These are phyloP conservation scores for Diogma glabrata DNA, from an alignment of 2,888 invertebrate genomes.

Conservation along the genomic window DNA sequence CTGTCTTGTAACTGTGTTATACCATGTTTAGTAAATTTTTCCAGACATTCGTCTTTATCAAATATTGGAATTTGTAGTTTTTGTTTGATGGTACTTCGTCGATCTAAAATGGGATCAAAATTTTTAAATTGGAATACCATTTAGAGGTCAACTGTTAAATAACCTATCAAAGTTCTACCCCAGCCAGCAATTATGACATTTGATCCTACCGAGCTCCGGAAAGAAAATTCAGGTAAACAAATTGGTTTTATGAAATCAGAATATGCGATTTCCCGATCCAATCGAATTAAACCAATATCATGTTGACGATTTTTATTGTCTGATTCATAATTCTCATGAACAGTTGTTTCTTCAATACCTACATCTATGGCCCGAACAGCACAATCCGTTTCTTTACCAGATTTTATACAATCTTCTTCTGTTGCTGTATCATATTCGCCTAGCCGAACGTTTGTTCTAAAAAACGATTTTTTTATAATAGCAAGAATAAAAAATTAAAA, in stretches of 20 bases:
- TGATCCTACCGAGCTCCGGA: conserved; percentile 25
- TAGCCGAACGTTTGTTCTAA: conserved; percentile 10
- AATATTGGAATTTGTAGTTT: conserved; percentile 40
- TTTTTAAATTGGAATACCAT: background rate
- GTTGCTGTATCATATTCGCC: conserved; percentile 15
- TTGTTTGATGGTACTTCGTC: conserved; percentile 19
- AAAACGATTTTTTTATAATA: conserved; percentile 1
- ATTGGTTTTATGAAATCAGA: conserved; percentile 46
- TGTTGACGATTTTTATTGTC: conserved; percentile 44
- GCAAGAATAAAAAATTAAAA: background rate
- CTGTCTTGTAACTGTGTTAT: conserved; percentile 20
- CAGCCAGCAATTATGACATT: conserved; percentile 47
- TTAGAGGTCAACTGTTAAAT: too few relatives aligned
- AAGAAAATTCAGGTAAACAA: conserved; percentile 41
- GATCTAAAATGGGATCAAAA: background rate
- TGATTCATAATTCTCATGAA: conserved; percentile 52
- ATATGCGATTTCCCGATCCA: conserved; percentile 42
- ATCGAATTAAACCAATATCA: conserved; percentile 60
- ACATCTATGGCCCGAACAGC: conserved; percentile 46
- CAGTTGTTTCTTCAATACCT: conserved; percentile 47
- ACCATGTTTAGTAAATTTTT: conserved; percentile 24
- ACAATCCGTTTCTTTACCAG: conserved; percentile 36
- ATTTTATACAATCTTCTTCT: conserved; percentile 37
- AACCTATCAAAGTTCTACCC: conserved; percentile 41
- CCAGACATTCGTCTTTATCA: conserved; percentile 36